Evolutionary conservation across 2,113 vertebrate genomes (phyloP).

Genomic region (Passer montanus): DNA sequence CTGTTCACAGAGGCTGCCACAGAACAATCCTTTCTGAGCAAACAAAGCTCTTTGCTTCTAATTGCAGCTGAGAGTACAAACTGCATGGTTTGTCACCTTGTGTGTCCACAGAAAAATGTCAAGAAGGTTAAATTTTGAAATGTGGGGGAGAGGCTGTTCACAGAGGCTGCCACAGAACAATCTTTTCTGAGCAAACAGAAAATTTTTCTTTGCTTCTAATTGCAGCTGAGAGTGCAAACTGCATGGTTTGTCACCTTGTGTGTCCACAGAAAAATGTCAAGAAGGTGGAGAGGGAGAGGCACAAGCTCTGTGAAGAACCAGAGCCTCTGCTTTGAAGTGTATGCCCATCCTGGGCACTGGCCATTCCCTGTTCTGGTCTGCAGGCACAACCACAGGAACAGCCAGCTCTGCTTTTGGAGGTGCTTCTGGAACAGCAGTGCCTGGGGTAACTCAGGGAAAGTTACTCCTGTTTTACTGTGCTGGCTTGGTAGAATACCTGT

Average conservation of each 20-base stretch:
- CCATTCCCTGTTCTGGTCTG: fast-evolving
- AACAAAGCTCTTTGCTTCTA: neutral
- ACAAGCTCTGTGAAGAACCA: neutral
- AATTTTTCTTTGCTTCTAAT: neutral
- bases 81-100: neutral
- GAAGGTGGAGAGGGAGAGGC: neutral
- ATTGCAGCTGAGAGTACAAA: neutral
- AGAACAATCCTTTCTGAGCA: neutral
- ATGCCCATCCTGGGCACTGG: neutral
- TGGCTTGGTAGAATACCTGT: neutral
- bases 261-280: neutral
- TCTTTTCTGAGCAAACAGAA: neutral
- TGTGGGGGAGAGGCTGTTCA: neutral
- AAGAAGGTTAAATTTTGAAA: neutral
- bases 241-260: fast-evolving
- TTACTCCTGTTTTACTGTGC: neutral
- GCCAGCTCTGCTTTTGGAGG: neutral
- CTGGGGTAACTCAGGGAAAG: neutral
- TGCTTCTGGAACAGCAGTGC: neutral
- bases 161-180: neutral
- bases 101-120: fast-evolving
- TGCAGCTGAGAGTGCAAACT: neutral
- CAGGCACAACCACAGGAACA: fast-evolving
- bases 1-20: neutral
- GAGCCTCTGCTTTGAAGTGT: neutral